phyloP scores from a whole-genome alignment of 1,140 invertebrate species.

The Rhopalosiphum maidis region DNA sequence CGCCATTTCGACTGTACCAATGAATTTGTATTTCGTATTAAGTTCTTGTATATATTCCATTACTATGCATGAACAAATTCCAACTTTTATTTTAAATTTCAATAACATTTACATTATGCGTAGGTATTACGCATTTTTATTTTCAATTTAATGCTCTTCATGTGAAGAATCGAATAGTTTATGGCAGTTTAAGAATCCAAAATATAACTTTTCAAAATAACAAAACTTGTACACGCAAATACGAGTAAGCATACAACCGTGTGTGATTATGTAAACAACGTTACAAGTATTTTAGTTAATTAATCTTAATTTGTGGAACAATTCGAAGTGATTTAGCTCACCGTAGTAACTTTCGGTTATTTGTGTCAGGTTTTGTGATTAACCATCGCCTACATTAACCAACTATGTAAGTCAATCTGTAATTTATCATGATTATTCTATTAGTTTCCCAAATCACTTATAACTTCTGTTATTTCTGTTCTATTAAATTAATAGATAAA shows the following conservation, averaged over 20 bases:
- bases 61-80: background rate
- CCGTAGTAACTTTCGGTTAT: background rate
- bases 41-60: background rate
- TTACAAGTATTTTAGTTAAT: background rate
- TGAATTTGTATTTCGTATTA: background rate
- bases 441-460: background rate
- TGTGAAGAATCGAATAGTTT: background rate
- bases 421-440: slow-evolving; percentile 27
- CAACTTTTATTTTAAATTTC: slow-evolving; percentile 32
- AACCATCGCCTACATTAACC: background rate
- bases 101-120: background rate
- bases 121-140: background rate
- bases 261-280: background rate
- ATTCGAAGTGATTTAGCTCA: background rate
- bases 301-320: slow-evolving; percentile 9
- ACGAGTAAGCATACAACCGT: background rate
- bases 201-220: slow-evolving; percentile 1
- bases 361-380: background rate
- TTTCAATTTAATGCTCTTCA: background rate
- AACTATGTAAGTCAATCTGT: background rate
- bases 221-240: background rate
- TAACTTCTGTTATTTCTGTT: background rate
- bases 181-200: background rate
- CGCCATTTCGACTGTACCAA: background rate
- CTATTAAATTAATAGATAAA: background rate